A percentile compares a stretch with the other conserved stretches of the same genome.
Conservation (phyloP, 2,113 vertebrate genomes). For the Romanogobio albipinnatus region DNA sequence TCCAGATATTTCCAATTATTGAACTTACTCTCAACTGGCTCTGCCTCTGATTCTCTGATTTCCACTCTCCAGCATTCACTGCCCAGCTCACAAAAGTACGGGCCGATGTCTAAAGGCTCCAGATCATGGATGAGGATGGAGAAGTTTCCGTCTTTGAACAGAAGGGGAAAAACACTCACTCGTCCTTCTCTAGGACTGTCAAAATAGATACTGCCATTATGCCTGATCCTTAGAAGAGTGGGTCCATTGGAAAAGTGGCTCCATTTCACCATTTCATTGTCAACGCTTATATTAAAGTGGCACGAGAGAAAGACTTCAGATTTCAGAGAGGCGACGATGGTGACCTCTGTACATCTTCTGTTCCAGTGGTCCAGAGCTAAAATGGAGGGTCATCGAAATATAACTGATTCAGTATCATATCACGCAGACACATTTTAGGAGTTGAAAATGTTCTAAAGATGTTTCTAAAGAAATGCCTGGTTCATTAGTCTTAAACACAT, state of each 20-base stretch:
- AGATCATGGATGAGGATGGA: conserved; percentile 68
- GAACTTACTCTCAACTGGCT: neutral
- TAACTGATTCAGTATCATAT: neutral
- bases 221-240: conserved; percentile 47
- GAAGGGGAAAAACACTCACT: conserved; percentile 66
- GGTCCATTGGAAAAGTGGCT: neutral
- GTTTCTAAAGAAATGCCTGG: neutral
- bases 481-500: neutral
- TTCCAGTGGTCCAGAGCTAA: conserved; percentile 14
- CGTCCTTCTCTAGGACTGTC: conserved; percentile 56
- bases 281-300: neutral
- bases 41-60: neutral
- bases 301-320: conserved; percentile 67
- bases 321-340: conserved; percentile 33
- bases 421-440: neutral
- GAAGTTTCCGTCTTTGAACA: conserved; percentile 62
- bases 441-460: neutral
- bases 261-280: conserved; percentile 43
- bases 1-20: neutral
- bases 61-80: conserved; percentile 54
- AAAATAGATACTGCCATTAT: conserved; percentile 47
- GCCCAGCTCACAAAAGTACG: conserved; percentile 60
- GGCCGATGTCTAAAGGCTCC: conserved; percentile 61
- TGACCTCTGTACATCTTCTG: neutral
- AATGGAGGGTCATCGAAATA: neutral